Base-by-base conservation (phyloP, 1,140 invertebrate genomes). In the Teleogryllus occipitalis region DNA sequence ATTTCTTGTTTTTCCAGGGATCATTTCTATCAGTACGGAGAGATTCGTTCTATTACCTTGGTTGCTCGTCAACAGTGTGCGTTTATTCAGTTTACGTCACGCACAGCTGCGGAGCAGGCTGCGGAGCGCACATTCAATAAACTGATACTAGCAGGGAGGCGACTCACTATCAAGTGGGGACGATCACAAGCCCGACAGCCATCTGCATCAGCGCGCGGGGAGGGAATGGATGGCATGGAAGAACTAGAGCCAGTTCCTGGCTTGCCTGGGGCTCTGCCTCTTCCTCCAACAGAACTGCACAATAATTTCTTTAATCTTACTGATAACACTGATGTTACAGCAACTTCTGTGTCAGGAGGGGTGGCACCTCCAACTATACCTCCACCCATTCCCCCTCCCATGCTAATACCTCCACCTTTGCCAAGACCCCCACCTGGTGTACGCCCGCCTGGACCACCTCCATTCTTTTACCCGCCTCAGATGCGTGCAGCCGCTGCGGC, bases 11-110 rank as follows among this genome's bases (percentile, higher is more conserved):
- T 82, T 85, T 85, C 54, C 83, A 92, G 92, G 80, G 94, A 96
- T 86, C 92, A 96, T 85, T 99, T 99, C 85, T 99, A 99, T 88
- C 98, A 99, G 86, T 99, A 96, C 88, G 98, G 98, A n/a, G 98
- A 99, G 87, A 98, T 99, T 78, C 90, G 98, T 39, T 94, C 93
- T 5, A 90, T 99, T 4, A 97, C 96, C 74, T 89, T 99, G 82
- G 95, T 99, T 5, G 91, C 92, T 0, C 92, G 96, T 82, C 97
- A 99, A 83, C 97, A 98, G 83, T 99, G 98, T 89, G 97, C 97
- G 0, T 99, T 99, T 86, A 94, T 99, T 8, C 97, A 99, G 84
- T 99, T 97, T 85, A 98, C 97, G 0, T 93, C 93, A 48, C 88
- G 98, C 80, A 88, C 89, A 76, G 92, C 96, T 1, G 96, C 98